phyloP scores from a whole-genome alignment of 1,140 invertebrate species.

The Drosophila sucinea region DNA sequence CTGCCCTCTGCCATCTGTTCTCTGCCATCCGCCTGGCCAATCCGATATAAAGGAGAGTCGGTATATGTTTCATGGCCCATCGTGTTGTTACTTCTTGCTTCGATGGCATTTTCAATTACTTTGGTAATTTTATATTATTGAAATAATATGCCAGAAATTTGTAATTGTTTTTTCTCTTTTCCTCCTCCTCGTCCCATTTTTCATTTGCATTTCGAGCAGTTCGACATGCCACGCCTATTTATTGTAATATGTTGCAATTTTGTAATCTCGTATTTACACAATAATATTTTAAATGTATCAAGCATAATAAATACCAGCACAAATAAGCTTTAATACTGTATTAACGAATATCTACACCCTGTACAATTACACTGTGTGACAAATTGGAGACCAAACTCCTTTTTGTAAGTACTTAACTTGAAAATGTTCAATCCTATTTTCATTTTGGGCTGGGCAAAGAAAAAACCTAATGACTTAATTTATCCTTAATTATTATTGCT shows the following conservation, averaged over 20 bases:
- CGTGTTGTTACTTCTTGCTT: constrained; percentile 25
- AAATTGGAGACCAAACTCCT: too few relatives aligned
- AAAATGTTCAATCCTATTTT: too few relatives aligned
- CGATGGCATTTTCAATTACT: constrained; percentile 63
- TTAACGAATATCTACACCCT: background rate
- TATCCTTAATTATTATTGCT: too few relatives aligned
- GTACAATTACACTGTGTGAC: background rate
- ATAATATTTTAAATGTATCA: constrained; percentile 54
- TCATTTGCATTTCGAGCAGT: constrained; percentile 30
- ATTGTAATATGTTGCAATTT: constrained; percentile 67
- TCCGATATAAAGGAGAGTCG: constrained; percentile 26
- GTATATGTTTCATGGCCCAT: constrained; percentile 64
- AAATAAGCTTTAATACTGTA: constrained; percentile 40
- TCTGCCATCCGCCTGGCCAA: constrained; percentile 20
- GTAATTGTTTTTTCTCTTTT: constrained; percentile 70
- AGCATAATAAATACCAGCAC: constrained; percentile 49
- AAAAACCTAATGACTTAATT: too few relatives aligned
- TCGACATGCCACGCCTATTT: constrained; percentile 30
- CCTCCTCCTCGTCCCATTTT: constrained; percentile 15
- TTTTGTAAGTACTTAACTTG: too few relatives aligned
- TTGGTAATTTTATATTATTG: constrained; percentile 82
- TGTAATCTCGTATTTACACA: constrained; percentile 78
- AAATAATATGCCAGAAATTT: constrained; percentile 77
- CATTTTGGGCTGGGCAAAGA: too few relatives aligned
- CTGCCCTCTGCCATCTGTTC: constrained; percentile 9